These are phyloP conservation scores for Hippocampus kuda DNA, from an alignment of 2,797 vertebrate species.

Conservation along the genomic window DNA sequence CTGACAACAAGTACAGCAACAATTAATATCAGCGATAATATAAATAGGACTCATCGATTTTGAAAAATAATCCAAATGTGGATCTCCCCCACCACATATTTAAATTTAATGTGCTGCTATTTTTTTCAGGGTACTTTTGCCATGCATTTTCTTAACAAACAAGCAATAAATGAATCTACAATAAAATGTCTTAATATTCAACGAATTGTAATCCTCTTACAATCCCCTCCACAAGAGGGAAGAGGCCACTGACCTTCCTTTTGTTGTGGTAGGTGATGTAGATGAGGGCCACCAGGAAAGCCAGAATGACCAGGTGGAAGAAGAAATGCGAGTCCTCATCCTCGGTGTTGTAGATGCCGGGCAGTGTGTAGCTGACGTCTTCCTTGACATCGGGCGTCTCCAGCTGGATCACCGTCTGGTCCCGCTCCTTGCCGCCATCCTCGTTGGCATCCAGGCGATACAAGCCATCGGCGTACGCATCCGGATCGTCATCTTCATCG, in stretches of 20 bases:
- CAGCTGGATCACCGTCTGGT: not conserved
- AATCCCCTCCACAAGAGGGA: not conserved
- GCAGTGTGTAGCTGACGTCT: constrained; percentile 41
- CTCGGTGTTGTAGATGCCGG: constrained; percentile 56
- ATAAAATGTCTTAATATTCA: too few species aligned
- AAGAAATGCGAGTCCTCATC: constrained; percentile 91
- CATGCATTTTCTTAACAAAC: too few species aligned
- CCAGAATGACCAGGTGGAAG: constrained; percentile 84
- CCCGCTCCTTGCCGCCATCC: constrained; percentile 10
- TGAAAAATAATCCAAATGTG: too few species aligned
- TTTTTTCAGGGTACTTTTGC: too few species aligned
- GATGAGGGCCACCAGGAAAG: constrained; percentile 81
- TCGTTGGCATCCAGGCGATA: not conserved
- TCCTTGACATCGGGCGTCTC: not conserved
- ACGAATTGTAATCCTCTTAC: too few species aligned
- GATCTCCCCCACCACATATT: too few species aligned
- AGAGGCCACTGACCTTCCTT: constrained; percentile 76
- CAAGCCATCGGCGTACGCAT: fast-evolving
- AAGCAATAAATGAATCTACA: too few species aligned
- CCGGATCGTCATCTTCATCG: fast-evolving
- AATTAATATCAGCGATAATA: too few species aligned
- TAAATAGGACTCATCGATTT: too few species aligned
- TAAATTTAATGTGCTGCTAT: too few species aligned
- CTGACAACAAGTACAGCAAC: constrained; percentile 46
- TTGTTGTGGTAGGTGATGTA: constrained; percentile 97